phyloP scores from a whole-genome alignment of 2,113 vertebrate genomes.

The Lonchura striata region DNA sequence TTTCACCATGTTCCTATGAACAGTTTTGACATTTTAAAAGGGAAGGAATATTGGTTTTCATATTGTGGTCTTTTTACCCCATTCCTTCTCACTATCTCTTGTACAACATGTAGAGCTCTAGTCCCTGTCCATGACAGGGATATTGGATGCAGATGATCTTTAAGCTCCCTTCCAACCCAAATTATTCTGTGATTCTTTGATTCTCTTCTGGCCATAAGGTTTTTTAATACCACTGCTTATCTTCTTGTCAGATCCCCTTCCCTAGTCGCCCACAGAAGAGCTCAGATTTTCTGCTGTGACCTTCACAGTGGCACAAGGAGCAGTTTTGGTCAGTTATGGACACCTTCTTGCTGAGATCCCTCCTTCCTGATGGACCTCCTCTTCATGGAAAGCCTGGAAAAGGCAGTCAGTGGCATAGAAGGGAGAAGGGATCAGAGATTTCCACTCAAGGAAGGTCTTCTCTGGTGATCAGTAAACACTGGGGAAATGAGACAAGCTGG shows the following conservation, averaged over 20 bases:
- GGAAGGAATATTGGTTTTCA: neutral
- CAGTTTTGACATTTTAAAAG: neutral
- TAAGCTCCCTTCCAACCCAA: neutral
- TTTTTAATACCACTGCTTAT: neutral
- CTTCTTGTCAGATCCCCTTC: neutral
- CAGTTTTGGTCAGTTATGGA: neutral
- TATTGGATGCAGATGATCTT: neutral
- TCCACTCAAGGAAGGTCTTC: neutral
- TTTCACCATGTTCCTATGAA: neutral
- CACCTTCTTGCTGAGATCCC: neutral
- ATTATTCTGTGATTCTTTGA: neutral
- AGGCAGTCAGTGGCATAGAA: neutral
- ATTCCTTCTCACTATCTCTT: neutral
- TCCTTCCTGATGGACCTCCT: neutral
- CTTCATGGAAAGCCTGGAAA: neutral
- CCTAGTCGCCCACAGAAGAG: accelerated
- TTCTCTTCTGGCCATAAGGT: neutral
- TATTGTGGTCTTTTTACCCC: neutral
- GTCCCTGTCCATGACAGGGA: neutral
- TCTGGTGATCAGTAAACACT: neutral
- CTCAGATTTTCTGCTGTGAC: neutral
- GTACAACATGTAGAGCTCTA: neutral
- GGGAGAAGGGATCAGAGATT: neutral
- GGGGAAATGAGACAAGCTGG: neutral
- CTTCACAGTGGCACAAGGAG: neutral